A percentile compares a stretch with the other conserved stretches of the same genome.
Evolutionary conservation across 2,113 vertebrate genomes (phyloP).

Genomic region (Psittacula cyanocephala): DNA sequence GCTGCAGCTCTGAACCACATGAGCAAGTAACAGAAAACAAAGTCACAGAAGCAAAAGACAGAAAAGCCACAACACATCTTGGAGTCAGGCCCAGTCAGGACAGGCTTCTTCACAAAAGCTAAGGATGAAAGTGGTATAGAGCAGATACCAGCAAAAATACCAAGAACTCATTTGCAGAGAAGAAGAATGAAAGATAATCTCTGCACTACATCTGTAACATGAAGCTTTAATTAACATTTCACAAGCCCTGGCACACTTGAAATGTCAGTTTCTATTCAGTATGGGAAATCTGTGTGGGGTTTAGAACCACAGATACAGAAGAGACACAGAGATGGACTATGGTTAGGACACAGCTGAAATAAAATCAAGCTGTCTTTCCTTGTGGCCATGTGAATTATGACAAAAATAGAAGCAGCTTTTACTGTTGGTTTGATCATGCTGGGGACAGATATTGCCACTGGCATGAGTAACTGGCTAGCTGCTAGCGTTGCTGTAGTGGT

Average conservation of each 20-base stretch:
- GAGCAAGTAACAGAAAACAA: neutral
- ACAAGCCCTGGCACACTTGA: neutral
- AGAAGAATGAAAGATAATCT: constrained; percentile 8
- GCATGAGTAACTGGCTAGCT: constrained; percentile 45
- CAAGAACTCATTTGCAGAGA: neutral
- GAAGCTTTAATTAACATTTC: constrained; percentile 64
- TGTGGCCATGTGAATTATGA: neutral
- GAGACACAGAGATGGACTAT: neutral
- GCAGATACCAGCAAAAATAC: neutral
- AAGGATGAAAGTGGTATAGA: neutral
- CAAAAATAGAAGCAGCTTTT: constrained; percentile 61
- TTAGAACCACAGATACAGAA: neutral
- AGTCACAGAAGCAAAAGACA: neutral
- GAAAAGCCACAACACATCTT: neutral
- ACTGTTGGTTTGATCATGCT: constrained; percentile 1
- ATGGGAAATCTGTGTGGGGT: constrained; percentile 13
- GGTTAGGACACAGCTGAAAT: constrained; percentile 58
- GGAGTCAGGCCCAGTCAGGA: neutral
- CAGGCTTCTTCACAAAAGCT: neutral
- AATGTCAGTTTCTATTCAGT: constrained; percentile 25
- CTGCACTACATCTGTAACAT: constrained; percentile 30
- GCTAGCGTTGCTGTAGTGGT: neutral
- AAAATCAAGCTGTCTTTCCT: constrained; percentile 42
- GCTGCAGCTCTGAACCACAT: neutral
- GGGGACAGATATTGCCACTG: constrained; percentile 47